These are phyloP conservation scores for Catagonus wagneri DNA, from an alignment of 2,113 vertebrate genomes.

Conservation along the genomic window DNA sequence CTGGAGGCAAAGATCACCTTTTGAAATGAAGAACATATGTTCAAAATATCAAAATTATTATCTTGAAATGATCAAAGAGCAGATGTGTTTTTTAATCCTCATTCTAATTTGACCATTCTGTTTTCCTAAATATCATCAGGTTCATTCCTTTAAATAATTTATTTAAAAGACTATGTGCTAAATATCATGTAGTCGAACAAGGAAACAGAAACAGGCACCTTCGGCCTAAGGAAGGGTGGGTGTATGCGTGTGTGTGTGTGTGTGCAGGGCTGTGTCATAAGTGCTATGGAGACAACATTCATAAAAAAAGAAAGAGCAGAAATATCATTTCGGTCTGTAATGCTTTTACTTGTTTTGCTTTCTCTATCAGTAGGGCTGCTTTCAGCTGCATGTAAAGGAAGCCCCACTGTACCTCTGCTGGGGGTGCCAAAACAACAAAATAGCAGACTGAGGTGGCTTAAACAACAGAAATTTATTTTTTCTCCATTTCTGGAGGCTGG, in stretches of 20 bases:
- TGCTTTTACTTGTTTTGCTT: neutral
- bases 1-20: neutral
- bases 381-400: neutral
- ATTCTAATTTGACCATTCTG: neutral
- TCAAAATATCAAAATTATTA: conserved; percentile 35
- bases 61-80: neutral
- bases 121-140: neutral
- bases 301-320: neutral
- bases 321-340: neutral
- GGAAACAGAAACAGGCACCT: neutral
- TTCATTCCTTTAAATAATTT: neutral
- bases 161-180: neutral
- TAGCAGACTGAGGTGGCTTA: neutral
- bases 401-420: neutral
- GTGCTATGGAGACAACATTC: neutral
- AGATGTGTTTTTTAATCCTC: neutral
- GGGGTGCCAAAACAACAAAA: neutral
- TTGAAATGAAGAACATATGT: neutral
- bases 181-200: neutral
- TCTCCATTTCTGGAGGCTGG: neutral
- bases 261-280: neutral
- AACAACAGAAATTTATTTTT: conserved; percentile 2
- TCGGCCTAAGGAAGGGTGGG: neutral
- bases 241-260: too few species aligned
- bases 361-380: neutral